Evolutionary conservation across 2,888 invertebrate genomes (phyloP), one percentile per base, ranked within the genome.

Genomic region (Augiades crinisus): DNA sequence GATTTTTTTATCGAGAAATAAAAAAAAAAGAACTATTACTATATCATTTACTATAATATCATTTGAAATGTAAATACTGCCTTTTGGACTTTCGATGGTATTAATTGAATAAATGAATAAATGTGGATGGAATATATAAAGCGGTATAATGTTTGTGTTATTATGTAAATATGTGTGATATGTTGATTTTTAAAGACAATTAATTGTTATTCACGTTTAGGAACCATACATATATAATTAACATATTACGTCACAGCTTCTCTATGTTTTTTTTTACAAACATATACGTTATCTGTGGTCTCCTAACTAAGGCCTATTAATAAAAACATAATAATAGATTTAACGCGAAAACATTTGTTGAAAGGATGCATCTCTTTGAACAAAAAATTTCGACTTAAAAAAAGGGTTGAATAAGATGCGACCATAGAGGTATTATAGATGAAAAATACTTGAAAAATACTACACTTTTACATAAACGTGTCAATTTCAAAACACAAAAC

Each of bases 1-100:
- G n/a, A n/a, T n/a, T n/a, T n/a, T n/a, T n/a, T n/a, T n/a, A n/a
- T n/a, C n/a, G n/a, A n/a, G n/a, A 19, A 19, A 19, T 19, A 19
- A 3, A 19, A 19, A 19, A 19, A 19, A 19, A 4, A 19, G 3
- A 19, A 4, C 19, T 4, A 22, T 2, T 22, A 22, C 6, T 2
- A 22, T 6, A 22, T 22, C 7, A 1, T 22, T 6, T n/a, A 10
- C 10, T 27, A 10, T 3, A 47, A 19, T 17, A n/a, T 14, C 22
- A 14, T 47, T 47, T 47, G 31, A 54, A 57, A 55, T 54, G 55
- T 53, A 57, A 58, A 63, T 58, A 63, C 63, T 62, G 63, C 63
- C 63, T 63, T 63, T 63, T 62, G 63, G 62, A 63, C 60, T 34
- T 38, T 40, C 27, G 24, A 30, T 44, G 40, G 21, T 22, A 12